Evolutionary conservation across 2,797 vertebrate genomes (phyloP), one percentile per base, ranked within the genome.

Genomic region (Acomys russatus): DNA sequence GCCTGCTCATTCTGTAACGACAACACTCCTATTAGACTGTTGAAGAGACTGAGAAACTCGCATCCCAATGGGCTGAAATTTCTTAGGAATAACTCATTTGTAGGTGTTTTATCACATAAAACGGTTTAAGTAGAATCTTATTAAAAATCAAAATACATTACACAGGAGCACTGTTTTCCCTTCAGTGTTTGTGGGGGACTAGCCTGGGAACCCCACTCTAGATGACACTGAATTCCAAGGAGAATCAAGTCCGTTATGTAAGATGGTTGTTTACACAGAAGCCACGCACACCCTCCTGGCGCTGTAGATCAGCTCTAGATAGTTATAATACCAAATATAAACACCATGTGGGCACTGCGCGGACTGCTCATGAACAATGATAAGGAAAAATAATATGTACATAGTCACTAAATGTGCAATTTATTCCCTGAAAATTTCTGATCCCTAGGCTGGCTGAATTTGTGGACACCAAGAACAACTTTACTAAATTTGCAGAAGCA

Each of bases 1-100:
- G 99, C 99, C 22, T 99, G 97, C 96, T 99, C 99, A 0, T 99
- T 99, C 99, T 99, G 99, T 88, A 98, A 95, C 97, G 95, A 97
- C 86, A 96, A 95, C 9, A 91, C n/a, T 77, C 63, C 38, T 44
- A 1, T 73, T 63, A 23, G 22, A 80, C 18, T 80, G 88, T 35
- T 71, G 11, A 83, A 91, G 96, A 86, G 22, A 93, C 59, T 51
- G 77, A 88, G 30, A 95, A 95, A 92, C n/a, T 54, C 77, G 59
- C 22, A 59, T 2, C 66, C 56, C 7, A 49, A 51, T 76, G 30
- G 44, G 73, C 28, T 93, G 63, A 90, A 84, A 92, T 95, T 94
- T 77, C 61, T 74, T 85, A 90, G 23, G 83, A 96, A 95, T 54
- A 35, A 96, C 70, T 88, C 71, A 92, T 35, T 78, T 87, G 94